Base-by-base conservation (phyloP, 2,888 invertebrate species). In the Lysandra coridon region DNA sequence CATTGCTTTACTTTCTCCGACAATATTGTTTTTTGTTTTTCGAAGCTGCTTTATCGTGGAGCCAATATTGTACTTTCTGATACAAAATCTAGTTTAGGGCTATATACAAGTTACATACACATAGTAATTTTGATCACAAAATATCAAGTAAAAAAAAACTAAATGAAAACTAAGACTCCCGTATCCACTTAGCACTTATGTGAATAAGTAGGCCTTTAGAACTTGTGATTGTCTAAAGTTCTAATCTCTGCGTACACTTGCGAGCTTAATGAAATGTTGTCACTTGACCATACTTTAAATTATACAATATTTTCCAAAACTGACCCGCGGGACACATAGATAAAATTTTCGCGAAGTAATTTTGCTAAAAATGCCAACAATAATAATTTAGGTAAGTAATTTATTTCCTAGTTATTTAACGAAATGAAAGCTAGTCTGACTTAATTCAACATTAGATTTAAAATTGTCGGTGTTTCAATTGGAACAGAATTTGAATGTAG, bases 391-490 rank as follows among this genome's bases (percentile, higher is more conserved):
- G 33, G 33, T 69, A 14, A 14, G 33, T 69, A 37, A 69, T 64
- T 23, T 69, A 69, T 69, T 69, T 69, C 33, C 69, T 69, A 69
- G 33, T 33, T 69, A 33, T 33, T 69, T 14, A 69, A 33, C 69
- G 14, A 69, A 69, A 69, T 69, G 30, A 69, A 69, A 33, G 33
- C 69, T 33, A 69, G 33, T 37, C 69, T 69, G 33, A 69, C 17
- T 69, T 69, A 69, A 69, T 69, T 69, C 69, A 37, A 69, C 33
- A 69, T 69, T 69, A 69, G 69, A 33, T 69, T 17, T 69, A 37
- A 69, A 33, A 69, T 69, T 69, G 33, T 69, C 69, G 69, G 69
- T 69, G 37, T 33, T 69, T 69, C 69, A 69, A 69, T 69, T 69
- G 14, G 69, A 69, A 37, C 69, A 37, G 33, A 69, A 69, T 69